Evolutionary conservation across 2,888 invertebrate species (phyloP).

Genomic region (Drosophila atroscutellata): DNA sequence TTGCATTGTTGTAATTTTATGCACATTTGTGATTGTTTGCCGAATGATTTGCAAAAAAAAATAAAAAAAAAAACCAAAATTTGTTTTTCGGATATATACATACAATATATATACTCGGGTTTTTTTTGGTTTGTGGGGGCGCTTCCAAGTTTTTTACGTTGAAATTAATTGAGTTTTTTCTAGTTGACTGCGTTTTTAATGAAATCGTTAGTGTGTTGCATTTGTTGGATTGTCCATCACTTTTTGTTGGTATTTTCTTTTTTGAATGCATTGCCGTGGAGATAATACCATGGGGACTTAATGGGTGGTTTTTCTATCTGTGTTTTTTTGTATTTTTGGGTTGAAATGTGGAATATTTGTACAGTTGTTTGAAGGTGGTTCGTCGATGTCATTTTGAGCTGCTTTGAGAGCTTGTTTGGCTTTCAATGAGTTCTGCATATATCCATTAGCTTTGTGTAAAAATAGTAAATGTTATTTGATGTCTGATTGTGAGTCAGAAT

Average conservation of each 20-base stretch:
- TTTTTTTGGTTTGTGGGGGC: constrained; percentile 25
- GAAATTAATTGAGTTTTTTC: constrained; percentile 82
- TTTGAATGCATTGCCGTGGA: constrained; percentile 66
- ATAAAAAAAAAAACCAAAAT: constrained; percentile 59
- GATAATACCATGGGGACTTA: constrained; percentile 65
- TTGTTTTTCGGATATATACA: constrained; percentile 71
- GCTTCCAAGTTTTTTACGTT: constrained; percentile 62
- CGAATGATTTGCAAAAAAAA: constrained; percentile 77
- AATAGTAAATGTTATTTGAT: constrained; percentile 1
- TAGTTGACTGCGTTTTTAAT: constrained; percentile 80
- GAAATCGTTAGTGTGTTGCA: constrained; percentile 76
- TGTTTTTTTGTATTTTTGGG: constrained; percentile 39
- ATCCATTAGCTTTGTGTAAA: constrained; percentile 15
- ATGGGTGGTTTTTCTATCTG: constrained; percentile 21
- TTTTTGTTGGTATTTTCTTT: constrained; percentile 10
- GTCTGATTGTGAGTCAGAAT: constrained; percentile 20
- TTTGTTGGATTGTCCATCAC: constrained; percentile 43
- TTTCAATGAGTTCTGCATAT: constrained; percentile 10
- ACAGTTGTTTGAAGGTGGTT: constrained; percentile 58
- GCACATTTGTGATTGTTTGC: constrained; percentile 81
- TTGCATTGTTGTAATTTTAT: constrained; percentile 78
- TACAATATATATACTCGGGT: constrained; percentile 8
- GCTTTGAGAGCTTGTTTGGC: constrained; percentile 23
- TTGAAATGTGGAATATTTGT: constrained; percentile 54
- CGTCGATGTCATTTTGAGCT: constrained; percentile 8